These are phyloP conservation scores for Sarcophaga peregrina DNA, from an alignment of 1,140 invertebrate species.

Conservation along the genomic window DNA sequence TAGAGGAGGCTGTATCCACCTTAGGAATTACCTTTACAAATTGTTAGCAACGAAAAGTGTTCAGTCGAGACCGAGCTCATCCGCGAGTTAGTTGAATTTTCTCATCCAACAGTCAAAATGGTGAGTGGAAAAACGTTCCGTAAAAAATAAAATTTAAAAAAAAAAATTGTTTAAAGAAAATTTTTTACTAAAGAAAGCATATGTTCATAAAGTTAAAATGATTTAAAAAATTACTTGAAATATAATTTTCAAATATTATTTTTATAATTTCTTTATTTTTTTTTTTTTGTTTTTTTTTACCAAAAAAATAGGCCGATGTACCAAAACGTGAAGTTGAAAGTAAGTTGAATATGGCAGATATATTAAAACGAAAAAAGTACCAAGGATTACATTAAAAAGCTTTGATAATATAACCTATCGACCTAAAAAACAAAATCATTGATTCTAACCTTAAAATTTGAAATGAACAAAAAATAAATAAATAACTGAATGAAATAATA, in stretches of 20 bases:
- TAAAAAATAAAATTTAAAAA: neutral
- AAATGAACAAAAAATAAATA: slow-evolving; percentile 3
- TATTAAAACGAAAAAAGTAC: neutral
- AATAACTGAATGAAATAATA: neutral
- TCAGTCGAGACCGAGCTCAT: slow-evolving; percentile 67
- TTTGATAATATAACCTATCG: neutral
- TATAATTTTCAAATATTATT: slow-evolving; percentile 33
- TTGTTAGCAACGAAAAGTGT: slow-evolving; percentile 63
- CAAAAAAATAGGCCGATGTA: slow-evolving; percentile 61
- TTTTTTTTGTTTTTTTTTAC: slow-evolving; percentile 33
- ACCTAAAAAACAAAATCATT: neutral
- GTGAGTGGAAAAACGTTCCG: slow-evolving; percentile 55
- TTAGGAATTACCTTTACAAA: slow-evolving; percentile 65
- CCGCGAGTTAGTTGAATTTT: slow-evolving; percentile 66
- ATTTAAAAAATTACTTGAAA: slow-evolving; percentile 30
- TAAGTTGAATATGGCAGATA: slow-evolving; percentile 53
- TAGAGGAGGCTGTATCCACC: slow-evolving; percentile 53
- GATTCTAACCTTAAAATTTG: slow-evolving; percentile 56
- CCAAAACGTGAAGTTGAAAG: slow-evolving; percentile 67
- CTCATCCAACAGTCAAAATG: slow-evolving; percentile 66
- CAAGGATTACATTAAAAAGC: slow-evolving; percentile 17
- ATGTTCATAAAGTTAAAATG: slow-evolving; percentile 24
- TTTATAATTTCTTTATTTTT: slow-evolving; percentile 14
- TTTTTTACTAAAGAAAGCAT: neutral
- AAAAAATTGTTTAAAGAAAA: neutral